Conservation (phyloP, 2,113 vertebrate species). For the Oenanthe oenanthe region DNA sequence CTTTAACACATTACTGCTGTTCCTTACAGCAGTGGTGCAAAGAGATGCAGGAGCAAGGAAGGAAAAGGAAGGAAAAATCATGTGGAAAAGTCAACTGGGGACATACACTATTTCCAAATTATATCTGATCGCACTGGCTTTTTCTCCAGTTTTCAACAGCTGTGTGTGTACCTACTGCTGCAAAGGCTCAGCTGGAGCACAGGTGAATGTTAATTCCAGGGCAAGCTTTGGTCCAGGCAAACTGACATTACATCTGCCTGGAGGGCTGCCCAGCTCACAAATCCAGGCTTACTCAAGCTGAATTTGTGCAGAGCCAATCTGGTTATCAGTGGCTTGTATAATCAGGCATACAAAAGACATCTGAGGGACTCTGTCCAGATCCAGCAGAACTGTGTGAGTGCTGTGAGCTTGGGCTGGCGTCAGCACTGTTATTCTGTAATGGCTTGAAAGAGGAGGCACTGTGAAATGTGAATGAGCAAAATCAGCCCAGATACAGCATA, state of each 20-base stretch:
- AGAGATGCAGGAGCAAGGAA: background rate
- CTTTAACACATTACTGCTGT: conserved; percentile 13
- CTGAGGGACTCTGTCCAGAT: background rate
- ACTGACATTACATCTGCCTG: background rate
- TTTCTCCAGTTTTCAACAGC: background rate
- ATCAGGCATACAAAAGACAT: background rate
- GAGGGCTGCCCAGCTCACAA: background rate
- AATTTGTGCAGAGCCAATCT: background rate
- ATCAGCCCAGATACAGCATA: background rate
- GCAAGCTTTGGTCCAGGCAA: background rate
- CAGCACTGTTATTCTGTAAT: background rate
- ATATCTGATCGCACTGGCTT: background rate
- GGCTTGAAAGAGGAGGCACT: background rate
- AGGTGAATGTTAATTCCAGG: conserved; percentile 27
- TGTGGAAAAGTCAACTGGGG: background rate
- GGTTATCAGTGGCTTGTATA: conserved; percentile 5
- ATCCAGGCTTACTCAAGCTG: background rate
- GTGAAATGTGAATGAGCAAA: background rate
- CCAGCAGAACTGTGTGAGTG: background rate
- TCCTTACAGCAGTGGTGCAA: conserved; percentile 9
- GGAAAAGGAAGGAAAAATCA: background rate
- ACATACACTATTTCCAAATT: background rate
- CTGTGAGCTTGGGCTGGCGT: background rate
- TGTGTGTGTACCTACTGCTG: background rate
- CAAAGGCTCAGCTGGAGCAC: conserved; percentile 5